These are phyloP conservation scores for Drosophila willistoni DNA, from an alignment of 1,140 invertebrate species.

Conservation along the genomic window DNA sequence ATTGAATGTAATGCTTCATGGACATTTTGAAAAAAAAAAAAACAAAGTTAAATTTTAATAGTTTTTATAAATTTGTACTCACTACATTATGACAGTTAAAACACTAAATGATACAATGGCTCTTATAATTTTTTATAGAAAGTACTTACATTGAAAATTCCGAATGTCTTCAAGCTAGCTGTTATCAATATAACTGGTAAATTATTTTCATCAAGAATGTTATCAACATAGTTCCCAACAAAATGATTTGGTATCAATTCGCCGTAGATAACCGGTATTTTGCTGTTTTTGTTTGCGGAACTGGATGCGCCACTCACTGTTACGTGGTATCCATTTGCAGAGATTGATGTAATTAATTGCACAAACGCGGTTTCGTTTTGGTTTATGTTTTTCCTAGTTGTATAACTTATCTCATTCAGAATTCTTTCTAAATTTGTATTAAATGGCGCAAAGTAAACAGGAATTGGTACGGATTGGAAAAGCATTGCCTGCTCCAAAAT, in stretches of 20 bases:
- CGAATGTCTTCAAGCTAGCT: constrained; percentile 96
- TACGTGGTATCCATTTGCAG: constrained; percentile 96
- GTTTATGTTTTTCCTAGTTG: constrained; percentile 68
- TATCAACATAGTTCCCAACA: constrained; percentile 85
- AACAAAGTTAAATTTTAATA: too few species aligned
- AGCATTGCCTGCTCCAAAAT: constrained; percentile 93
- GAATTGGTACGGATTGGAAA: constrained; percentile 91
- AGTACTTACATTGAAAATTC: constrained; percentile 91
- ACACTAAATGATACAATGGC: too few species aligned
- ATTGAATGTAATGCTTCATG: too few species aligned
- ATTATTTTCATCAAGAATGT: constrained; percentile 90
- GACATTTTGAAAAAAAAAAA: too few species aligned
- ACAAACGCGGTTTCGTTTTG: constrained; percentile 87
- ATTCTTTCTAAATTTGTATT: constrained; percentile 90
- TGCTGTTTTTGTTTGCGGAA: constrained; percentile 88
- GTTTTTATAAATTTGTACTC: too few species aligned
- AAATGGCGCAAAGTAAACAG: constrained; percentile 94
- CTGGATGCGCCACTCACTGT: constrained; percentile 89
- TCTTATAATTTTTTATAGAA: too few species aligned
- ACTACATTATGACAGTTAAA: too few species aligned
- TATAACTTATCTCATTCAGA: constrained; percentile 88
- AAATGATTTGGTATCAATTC: constrained; percentile 86
- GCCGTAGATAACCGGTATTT: constrained; percentile 93
- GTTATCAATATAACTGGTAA: constrained; percentile 94
- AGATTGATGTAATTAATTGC: constrained; percentile 92